Conservation (phyloP, 2,113 vertebrate genomes). For the sheep (Ovis aries) region DNA sequence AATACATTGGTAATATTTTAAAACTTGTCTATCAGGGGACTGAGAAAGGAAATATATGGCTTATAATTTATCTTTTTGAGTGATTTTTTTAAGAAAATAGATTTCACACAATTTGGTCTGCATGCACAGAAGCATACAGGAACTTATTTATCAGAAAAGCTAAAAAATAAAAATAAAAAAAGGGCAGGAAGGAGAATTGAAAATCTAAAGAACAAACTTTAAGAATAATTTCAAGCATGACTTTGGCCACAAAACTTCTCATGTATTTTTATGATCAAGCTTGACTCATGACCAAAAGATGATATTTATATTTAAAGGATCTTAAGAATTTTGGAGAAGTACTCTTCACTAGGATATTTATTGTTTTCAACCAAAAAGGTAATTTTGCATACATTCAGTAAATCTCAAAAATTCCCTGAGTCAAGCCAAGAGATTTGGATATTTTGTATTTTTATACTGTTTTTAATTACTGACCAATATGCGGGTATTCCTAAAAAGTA, state of each 20-base stretch:
- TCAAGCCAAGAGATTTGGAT: background rate
- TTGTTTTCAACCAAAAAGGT: background rate
- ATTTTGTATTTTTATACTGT: background rate
- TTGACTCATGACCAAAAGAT: background rate
- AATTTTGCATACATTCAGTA: background rate
- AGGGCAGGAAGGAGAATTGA: background rate
- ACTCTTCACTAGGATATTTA: background rate
- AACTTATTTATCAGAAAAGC: background rate
- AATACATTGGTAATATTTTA: background rate
- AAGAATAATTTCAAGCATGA: background rate
- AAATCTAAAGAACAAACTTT: background rate
- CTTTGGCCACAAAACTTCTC: background rate
- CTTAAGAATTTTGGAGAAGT: background rate
- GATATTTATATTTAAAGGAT: background rate
- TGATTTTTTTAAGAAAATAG: background rate
- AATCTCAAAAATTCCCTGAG: background rate
- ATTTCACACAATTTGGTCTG: background rate
- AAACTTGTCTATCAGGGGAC: background rate
- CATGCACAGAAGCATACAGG: background rate
- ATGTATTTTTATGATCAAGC: background rate
- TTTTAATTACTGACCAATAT: background rate
- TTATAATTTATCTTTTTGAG: background rate
- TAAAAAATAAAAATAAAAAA: background rate
- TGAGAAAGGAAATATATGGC: background rate
- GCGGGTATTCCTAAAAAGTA: background rate